Base-by-base conservation (phyloP, 1,140 invertebrate species). In the Drosophila auraria region DNA sequence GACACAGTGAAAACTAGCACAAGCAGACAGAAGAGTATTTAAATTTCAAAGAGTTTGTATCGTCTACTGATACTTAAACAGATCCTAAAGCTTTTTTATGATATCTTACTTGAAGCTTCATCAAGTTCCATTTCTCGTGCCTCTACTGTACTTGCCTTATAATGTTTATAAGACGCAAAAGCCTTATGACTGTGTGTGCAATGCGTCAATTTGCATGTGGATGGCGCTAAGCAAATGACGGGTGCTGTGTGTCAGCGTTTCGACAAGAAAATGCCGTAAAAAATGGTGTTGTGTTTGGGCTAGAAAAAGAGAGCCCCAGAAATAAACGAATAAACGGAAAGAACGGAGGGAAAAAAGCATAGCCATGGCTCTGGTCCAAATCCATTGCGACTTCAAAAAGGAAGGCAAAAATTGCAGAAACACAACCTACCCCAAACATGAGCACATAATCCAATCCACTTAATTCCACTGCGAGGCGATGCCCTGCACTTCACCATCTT, bases 241-340 rank as follows among this genome's bases (percentile, higher is more conserved):
- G 56, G 68, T 51, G 74, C 80, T 78, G 54, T 82, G 74, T 82
- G 74, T 78, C 74, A 78, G 80, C 74, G 49, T 45, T 58, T 47
- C 17, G 15, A 62, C 42, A 44, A 70, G 54, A 80, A 63, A 75
- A 59, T 56, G 36, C 61, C 38, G 27, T 47, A 62, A 33, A 69
- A 60, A 63, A 56, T 54, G 25, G 20, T 54, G 47, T 53, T 56
- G 17, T 47, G 40, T 54, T 71, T 61, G 51, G 36, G 33, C 45
- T 59, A 66, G 20, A 47, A 36, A 75, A 56, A 23, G 36, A 38
- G 38, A 56, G 33, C 17, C 51, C 17, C 11, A 42, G n/a, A 51
- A 73, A 72, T 53, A 66, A 38, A 44, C 3, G 27, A 53, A 44
- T 27, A 40, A 12, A 17, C 2, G 27, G 0, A 27, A 20, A 44